Conservation (phyloP, 2,888 invertebrate genomes). For the Mongoloraphidia duomilia region DNA sequence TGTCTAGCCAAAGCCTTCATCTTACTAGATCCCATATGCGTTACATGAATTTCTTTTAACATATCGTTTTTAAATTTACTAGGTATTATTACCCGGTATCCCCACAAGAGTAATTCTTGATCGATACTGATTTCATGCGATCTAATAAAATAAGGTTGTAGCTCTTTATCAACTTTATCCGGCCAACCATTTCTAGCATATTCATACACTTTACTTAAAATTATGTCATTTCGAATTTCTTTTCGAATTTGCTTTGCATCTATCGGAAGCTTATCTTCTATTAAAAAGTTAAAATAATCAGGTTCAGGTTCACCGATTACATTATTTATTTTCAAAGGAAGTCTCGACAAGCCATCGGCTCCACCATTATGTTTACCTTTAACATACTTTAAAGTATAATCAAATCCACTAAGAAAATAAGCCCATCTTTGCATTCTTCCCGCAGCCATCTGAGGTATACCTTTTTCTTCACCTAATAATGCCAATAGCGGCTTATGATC, state of each 20-base stretch:
- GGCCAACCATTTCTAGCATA: too few species aligned
- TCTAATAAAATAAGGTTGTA: too few species aligned
- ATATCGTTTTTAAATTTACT: not conserved
- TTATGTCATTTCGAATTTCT: too few species aligned
- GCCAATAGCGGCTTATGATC: slow-evolving; percentile 22
- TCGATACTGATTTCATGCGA: too few species aligned
- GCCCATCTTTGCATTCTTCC: slow-evolving; percentile 22
- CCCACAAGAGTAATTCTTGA: not conserved
- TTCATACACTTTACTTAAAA: too few species aligned
- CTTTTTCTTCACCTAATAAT: slow-evolving; percentile 19
- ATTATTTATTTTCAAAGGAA: slow-evolving; percentile 1
- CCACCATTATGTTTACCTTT: not conserved
- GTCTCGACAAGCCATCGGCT: slow-evolving; percentile 12
- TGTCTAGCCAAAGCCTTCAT: not conserved
- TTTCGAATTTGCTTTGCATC: too few species aligned
- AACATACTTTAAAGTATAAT: too few species aligned
- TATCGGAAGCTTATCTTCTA: too few species aligned
- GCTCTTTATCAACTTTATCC: too few species aligned
- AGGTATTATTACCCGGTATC: not conserved
- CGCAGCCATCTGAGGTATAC: slow-evolving; percentile 21
- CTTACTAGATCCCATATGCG: not conserved
- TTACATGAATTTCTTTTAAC: not conserved
- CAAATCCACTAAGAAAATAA: too few species aligned
- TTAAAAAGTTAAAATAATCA: too few species aligned
- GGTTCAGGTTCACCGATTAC: not conserved